Evolutionary conservation across 92 coral and sea anemone genomes (phyloP).

Genomic region (Siderastrea radians): DNA sequence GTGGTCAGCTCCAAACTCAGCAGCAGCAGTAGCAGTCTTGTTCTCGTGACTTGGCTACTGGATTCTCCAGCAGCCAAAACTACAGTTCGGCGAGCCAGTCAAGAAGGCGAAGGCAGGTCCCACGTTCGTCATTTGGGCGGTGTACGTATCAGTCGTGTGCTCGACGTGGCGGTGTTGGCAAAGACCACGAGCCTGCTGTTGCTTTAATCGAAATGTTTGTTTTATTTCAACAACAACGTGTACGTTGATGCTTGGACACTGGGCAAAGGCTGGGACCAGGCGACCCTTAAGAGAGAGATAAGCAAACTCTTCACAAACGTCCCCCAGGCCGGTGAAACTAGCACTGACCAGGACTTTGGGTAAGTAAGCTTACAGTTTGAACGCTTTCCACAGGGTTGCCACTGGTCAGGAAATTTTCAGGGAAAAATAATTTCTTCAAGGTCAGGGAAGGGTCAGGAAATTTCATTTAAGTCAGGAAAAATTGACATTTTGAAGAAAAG

Average conservation of each 20-base stretch:
- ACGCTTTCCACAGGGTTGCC: not conserved
- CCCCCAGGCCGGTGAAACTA: constrained; percentile 12
- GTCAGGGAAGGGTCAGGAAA: too few relatives aligned
- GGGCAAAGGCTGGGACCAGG: constrained; percentile 35
- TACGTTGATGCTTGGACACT: constrained; percentile 52
- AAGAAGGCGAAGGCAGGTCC: constrained; percentile 24
- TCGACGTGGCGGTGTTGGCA: constrained; percentile 33
- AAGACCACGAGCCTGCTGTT: constrained; percentile 23
- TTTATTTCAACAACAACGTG: constrained; percentile 29
- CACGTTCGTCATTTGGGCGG: constrained; percentile 29
- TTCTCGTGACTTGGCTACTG: constrained; percentile 50
- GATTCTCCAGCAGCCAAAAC: constrained; percentile 43
- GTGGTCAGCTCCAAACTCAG: constrained; percentile 24
- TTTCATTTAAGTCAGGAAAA: too few relatives aligned
- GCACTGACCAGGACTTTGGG: constrained; percentile 18
- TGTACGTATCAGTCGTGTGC: constrained; percentile 16
- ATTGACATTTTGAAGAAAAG: too few relatives aligned
- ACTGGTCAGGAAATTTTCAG: too few relatives aligned
- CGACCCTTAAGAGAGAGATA: constrained; percentile 30
- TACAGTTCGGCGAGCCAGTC: constrained; percentile 38
- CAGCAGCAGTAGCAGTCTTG: constrained; percentile 13
- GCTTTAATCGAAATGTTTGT: constrained; percentile 40
- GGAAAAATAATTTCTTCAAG: too few relatives aligned
- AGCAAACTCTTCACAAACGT: constrained; percentile 30
- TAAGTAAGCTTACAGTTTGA: constrained; percentile 8